Percentiles rank a stretch among this genome's conserved stretches.
Evolutionary conservation across 2,888 invertebrate genomes (phyloP).

Genomic region (Barypeithes pellucidus): DNA sequence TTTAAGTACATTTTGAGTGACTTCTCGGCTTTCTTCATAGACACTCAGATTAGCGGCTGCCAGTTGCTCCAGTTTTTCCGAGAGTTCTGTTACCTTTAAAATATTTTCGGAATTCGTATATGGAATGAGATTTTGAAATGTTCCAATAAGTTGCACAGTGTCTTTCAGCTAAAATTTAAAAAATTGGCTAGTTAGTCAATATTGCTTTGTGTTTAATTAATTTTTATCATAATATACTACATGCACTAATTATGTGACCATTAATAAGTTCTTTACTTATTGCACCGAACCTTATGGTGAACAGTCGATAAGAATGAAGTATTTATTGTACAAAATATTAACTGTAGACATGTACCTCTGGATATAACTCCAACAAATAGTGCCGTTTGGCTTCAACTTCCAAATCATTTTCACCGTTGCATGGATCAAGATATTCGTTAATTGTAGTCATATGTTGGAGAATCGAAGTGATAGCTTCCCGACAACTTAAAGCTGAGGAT

Average conservation of each 20-base stretch:
- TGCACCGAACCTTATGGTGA: neutral
- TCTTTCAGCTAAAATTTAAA: slow-evolving; percentile 64
- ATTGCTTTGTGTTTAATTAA: too few species aligned
- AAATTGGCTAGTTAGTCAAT: neutral
- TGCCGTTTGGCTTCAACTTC: slow-evolving; percentile 71
- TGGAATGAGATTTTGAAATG: slow-evolving; percentile 68
- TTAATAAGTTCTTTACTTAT: neutral
- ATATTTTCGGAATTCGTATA: slow-evolving; percentile 70
- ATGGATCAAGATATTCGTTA: slow-evolving; percentile 69
- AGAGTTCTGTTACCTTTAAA: slow-evolving; percentile 69
- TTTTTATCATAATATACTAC: too few species aligned
- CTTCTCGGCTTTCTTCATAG: slow-evolving; percentile 67
- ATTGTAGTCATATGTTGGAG: slow-evolving; percentile 71
- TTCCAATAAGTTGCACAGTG: slow-evolving; percentile 66
- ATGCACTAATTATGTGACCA: too few species aligned
- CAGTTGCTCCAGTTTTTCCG: slow-evolving; percentile 69
- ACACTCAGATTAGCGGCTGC: slow-evolving; percentile 68
- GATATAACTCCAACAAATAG: slow-evolving; percentile 70
- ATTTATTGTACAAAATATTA: too few species aligned
- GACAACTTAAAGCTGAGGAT: slow-evolving; percentile 72
- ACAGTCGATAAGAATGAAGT: neutral
- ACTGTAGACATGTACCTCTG: slow-evolving; percentile 63
- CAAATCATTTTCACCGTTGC: slow-evolving; percentile 69
- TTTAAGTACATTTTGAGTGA: slow-evolving; percentile 68
- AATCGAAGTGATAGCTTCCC: slow-evolving; percentile 70